Percentiles rank a stretch among this genome's conserved stretches.
Evolutionary conservation across 2,113 vertebrate species (phyloP).

Genomic region (Phalacrocorax aristotelis): DNA sequence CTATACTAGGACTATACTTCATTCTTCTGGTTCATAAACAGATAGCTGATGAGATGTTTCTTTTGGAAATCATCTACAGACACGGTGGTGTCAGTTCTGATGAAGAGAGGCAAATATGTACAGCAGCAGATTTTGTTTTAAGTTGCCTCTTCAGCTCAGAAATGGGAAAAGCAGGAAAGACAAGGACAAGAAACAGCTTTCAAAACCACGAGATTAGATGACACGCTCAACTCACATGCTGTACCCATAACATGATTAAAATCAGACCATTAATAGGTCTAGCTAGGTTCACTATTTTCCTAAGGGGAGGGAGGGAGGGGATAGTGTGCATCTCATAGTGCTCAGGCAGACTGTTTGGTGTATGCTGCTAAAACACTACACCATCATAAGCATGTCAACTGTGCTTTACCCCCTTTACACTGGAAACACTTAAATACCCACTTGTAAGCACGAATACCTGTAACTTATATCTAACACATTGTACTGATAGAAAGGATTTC

Average conservation of each 20-base stretch:
- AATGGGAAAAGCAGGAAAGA: background rate
- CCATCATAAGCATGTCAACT: background rate
- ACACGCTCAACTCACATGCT: background rate
- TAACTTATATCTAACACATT: background rate
- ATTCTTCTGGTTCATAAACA: background rate
- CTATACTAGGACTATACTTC: background rate
- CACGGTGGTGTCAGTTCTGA: background rate
- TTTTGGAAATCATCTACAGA: background rate
- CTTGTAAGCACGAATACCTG: background rate
- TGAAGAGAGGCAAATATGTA: background rate
- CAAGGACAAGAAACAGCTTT: background rate
- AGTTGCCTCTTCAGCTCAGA: background rate
- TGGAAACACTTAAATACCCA: background rate
- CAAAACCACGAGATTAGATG: background rate
- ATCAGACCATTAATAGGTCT: background rate
- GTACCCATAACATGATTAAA: background rate
- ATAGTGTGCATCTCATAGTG: background rate
- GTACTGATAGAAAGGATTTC: background rate
- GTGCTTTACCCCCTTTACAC: background rate
- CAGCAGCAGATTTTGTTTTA: background rate
- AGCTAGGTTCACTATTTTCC: background rate
- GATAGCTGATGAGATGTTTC: background rate
- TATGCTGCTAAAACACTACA: background rate
- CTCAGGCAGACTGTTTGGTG: background rate
- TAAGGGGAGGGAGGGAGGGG: no score